Evolutionary conservation across 2,113 vertebrate genomes (phyloP).

Genomic region (Coreoperca whiteheadi): DNA sequence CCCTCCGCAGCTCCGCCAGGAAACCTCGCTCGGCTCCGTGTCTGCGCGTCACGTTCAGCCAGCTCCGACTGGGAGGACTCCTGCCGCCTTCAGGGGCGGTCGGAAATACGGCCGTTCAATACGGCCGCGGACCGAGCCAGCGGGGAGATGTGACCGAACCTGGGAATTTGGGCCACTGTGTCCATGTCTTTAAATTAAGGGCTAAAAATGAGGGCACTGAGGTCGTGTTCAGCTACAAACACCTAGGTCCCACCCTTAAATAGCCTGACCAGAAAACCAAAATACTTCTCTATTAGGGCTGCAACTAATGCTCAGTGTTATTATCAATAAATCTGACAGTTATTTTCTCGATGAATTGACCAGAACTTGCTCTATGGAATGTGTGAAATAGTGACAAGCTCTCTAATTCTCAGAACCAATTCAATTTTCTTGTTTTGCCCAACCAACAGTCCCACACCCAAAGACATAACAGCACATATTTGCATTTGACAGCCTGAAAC

Average conservation of each 20-base stretch:
- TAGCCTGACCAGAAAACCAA: not conserved
- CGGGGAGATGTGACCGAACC: not conserved
- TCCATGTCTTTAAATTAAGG: not conserved
- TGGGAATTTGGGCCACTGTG: not conserved
- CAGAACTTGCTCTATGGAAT: too few relatives aligned
- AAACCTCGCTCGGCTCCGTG: slow-evolving; percentile 70
- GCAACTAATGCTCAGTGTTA: not conserved
- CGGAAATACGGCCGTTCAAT: not conserved
- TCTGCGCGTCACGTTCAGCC: slow-evolving; percentile 80
- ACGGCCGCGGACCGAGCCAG: not conserved
- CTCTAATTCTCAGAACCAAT: not conserved
- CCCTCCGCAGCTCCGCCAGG: slow-evolving; percentile 76
- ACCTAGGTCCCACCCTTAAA: not conserved
- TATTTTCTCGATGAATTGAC: too few relatives aligned
- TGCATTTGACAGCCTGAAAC: too few relatives aligned
- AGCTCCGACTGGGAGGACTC: slow-evolving; percentile 74
- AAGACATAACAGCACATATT: not conserved
- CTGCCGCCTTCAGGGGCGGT: slow-evolving; percentile 62
- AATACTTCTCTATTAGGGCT: not conserved
- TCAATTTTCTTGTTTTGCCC: not conserved
- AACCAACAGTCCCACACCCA: not conserved
- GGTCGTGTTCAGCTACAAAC: not conserved
- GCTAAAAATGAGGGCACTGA: not conserved
- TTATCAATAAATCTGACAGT: not conserved
- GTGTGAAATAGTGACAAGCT: too few relatives aligned